phyloP scores from a whole-genome alignment of 1,140 invertebrate genomes.

The Bombus cullumanus region DNA sequence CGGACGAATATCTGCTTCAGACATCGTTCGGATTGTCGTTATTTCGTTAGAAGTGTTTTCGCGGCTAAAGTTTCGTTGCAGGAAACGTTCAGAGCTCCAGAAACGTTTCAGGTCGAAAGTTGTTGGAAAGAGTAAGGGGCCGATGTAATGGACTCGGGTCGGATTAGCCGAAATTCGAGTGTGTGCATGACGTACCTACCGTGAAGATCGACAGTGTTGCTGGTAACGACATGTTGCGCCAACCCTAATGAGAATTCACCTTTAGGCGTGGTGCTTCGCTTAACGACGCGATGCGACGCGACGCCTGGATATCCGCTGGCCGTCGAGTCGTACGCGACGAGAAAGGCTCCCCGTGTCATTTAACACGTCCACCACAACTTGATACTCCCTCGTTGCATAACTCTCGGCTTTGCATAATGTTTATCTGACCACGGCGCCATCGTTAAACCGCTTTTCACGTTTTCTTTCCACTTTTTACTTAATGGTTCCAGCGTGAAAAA shows the following conservation, averaged over 20 bases:
- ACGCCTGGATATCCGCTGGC: constrained; percentile 1
- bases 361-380: constrained; percentile 27
- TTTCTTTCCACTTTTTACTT: background rate
- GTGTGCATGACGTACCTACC: background rate
- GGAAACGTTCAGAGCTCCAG: background rate
- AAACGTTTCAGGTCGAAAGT: background rate
- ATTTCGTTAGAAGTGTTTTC: background rate
- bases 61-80: background rate
- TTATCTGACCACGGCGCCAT: background rate
- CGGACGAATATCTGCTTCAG: background rate
- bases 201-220: constrained; percentile 11
- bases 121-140: background rate
- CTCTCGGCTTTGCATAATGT: constrained; percentile 29
- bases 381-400: constrained; percentile 17
- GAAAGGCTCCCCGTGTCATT: constrained; percentile 30
- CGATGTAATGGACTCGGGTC: constrained; percentile 14
- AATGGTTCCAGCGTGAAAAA: background rate
- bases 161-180: constrained; percentile 24
- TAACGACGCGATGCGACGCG: constrained; percentile 12
- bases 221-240: constrained; percentile 27
- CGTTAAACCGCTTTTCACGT: background rate
- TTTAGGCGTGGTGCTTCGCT: constrained; percentile 30
- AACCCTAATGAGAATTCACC: constrained; percentile 36
- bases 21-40: background rate
- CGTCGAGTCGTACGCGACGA: constrained; percentile 33